phyloP scores from a whole-genome alignment of 2,113 vertebrate genomes.

The Rattus rattus region DNA sequence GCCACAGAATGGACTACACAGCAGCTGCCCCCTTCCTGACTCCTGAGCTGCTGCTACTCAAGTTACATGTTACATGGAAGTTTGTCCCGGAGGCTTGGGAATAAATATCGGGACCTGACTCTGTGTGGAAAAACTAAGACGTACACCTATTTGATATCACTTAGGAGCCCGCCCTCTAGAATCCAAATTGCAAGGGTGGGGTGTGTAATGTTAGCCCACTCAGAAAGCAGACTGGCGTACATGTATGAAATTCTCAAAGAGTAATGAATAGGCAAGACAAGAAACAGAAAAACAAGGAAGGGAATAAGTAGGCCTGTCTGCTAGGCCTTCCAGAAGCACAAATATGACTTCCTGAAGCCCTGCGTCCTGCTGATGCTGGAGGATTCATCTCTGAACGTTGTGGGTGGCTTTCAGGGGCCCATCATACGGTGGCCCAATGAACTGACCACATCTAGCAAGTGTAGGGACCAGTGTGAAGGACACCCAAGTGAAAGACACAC shows the following conservation, averaged over 20 bases:
- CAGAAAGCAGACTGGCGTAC: not conserved
- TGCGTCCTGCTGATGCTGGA: not conserved
- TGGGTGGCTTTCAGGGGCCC: not conserved
- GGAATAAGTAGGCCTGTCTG: not conserved
- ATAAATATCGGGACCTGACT: not conserved
- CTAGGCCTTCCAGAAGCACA: not conserved
- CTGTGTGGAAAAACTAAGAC: not conserved
- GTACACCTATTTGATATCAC: not conserved
- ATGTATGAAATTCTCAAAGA: not conserved
- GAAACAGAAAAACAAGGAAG: not conserved
- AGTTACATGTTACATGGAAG: not conserved
- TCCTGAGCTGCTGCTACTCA: not conserved
- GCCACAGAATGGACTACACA: not conserved
- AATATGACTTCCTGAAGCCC: not conserved
- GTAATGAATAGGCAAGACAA: not conserved
- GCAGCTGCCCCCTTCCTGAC: not conserved
- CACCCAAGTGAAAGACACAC: not conserved
- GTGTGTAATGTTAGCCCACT: not conserved
- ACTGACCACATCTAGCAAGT: not conserved
- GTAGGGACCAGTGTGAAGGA: not conserved
- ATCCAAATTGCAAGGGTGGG: not conserved
- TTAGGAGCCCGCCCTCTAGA: not conserved
- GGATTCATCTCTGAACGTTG: not conserved
- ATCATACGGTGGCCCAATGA: not conserved
- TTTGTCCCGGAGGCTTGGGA: not conserved